Base-by-base conservation (phyloP, 1,140 invertebrate genomes). In the Procambarus clarkii region DNA sequence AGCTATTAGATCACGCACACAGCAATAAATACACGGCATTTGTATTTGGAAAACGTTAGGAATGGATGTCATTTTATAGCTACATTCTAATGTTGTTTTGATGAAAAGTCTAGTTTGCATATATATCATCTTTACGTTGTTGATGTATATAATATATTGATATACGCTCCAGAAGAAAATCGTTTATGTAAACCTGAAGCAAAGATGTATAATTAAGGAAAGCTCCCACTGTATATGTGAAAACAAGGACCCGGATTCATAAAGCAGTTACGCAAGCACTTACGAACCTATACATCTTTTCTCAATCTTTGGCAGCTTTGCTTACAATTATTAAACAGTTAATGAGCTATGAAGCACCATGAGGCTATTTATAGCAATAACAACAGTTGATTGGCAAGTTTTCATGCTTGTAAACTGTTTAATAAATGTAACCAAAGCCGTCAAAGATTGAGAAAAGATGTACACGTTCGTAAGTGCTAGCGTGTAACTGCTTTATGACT, bases 41-140 rank as follows among this genome's bases (percentile, higher is more conserved):
- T 85, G 81, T 88, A 88, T 84, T 78, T 90, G 89, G 76, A 91
- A 85, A 60, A 77, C 69, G 74, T 91, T 91, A 91, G 83, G 89
- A 84, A 69, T 91, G 82, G 81, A 91, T 86, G 89, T 91, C 82
- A 85, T 91, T 91, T 91, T 91, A 91, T 91, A 91, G 89, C 81
- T 82, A 86, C 89, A 91, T 78, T 90, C 81, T 91, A 91, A 91
- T 91, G 89, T 91, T 91, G 89, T 91, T 91, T 91, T 91, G 82
- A 91, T 91, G 89, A 91, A 91, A 91, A 91, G 89, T 91, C 89
- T 91, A 91, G 89, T 91, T 91, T 91, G 82, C 89, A 91, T 91
- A 87, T 90, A 82, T 86, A 91, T 91, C 90, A 87, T 91, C 84
- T 91, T 86, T 91, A 87, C 85, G 85, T 91, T 91, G 85, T 87